Evolutionary conservation across 2,113 vertebrate species (phyloP), one percentile per base, ranked within the genome.

Genomic region (Hyla sarda): DNA sequence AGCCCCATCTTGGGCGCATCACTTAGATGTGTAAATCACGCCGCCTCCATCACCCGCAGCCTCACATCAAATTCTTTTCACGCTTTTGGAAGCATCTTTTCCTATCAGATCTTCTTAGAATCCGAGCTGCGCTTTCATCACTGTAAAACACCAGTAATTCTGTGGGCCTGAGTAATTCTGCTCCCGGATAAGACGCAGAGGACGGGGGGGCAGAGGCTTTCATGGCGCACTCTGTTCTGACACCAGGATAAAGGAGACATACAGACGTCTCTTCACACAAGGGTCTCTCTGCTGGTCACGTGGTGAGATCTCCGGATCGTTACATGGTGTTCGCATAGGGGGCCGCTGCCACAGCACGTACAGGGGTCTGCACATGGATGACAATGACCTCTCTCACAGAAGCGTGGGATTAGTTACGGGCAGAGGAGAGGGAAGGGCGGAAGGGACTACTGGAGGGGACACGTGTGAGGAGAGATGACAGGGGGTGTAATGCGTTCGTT

Each of bases 11-110:
- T 13, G 73, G n/a, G 34, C 37, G 19, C 11, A 71, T 80, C 75
- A 23, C 84, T 86, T 81, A 81, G 77, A 81, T 54, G 84, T 86
- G 84, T 86, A 86, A 86, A 86, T 86, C 84, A 80, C 67, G 28
- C 60, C 0, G 32, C 5, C 62, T 52, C 28, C 56, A 65, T 85
- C 73, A 73, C 25, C 50, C 34, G 23, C 28, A 37, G 71, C 71
- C 32, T 60, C 69, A 45, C 56, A 77, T 50, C 73, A 86, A 37
- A 79, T 69, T 71, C 54, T 52, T 45, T 85, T 69, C 62, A 79
- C 16, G 76, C 83, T 78, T n/a, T 34, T 52, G 28, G 25, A 69
- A 85, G 37, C 83, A 67, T 79, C 74, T 85, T 85, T 67, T 77
- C 34, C 67, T 52, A 78, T 78, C 28, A 78, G 74, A 85, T 78